These are phyloP conservation scores for Tachyglossus aculeatus DNA, from an alignment of 2,797 vertebrate genomes.

Conservation along the genomic window DNA sequence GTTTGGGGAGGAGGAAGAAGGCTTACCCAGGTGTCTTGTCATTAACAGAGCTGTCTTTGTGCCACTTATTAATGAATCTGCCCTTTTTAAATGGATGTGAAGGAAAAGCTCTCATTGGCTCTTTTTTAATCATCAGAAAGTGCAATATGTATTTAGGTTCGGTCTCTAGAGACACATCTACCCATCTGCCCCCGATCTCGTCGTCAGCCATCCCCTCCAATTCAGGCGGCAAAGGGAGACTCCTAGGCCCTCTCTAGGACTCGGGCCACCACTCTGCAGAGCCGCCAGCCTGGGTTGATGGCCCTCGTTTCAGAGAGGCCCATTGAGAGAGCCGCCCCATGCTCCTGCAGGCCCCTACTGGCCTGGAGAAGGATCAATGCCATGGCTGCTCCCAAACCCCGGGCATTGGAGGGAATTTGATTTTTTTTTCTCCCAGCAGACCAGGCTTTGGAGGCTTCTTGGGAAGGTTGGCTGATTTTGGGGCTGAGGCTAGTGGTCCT, in stretches of 20 bases:
- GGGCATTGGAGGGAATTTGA: too few relatives aligned
- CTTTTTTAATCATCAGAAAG: conserved; percentile 34
- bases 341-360: conserved; percentile 9
- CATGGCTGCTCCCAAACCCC: too few relatives aligned
- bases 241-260: conserved; percentile 4
- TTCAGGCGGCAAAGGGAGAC: conserved; percentile 17
- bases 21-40: conserved; percentile 45
- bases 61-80: conserved; percentile 27
- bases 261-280: too few relatives aligned
- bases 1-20: conserved; percentile 58
- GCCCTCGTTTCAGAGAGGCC: neutral
- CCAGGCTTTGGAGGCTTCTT: too few relatives aligned
- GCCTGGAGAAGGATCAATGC: neutral
- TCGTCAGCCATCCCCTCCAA: conserved; percentile 3
- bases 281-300: neutral
- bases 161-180: conserved; percentile 27
- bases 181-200: conserved; percentile 44
- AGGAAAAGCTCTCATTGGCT: conserved; percentile 36
- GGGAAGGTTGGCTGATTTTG: too few relatives aligned
- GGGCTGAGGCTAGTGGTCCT: too few relatives aligned
- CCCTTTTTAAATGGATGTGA: conserved; percentile 45
- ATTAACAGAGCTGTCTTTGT: conserved; percentile 20
- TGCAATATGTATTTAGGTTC: conserved; percentile 5
- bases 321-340: neutral
- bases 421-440: too few relatives aligned